Base-by-base conservation (phyloP, 1,140 invertebrate genomes). In the Sitobion miscanthi region DNA sequence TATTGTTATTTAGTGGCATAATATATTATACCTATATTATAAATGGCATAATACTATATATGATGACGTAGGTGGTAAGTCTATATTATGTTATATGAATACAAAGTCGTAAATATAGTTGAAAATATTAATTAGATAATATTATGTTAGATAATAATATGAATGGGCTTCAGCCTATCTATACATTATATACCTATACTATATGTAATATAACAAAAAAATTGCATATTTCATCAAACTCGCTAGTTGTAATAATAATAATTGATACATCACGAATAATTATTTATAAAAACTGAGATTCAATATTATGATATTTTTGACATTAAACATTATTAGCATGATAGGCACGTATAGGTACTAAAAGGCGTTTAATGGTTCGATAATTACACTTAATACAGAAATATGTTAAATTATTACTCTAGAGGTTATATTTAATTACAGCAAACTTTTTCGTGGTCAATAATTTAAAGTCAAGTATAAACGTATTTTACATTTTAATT, bases 391-490 rank as follows among this genome's bases (percentile, higher is more conserved):
- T 35, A 77, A 77, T 77, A 77, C 62, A 35, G n/a, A 77, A 4
- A 62, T 62, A 77, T 77, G 14, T n/a, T 87, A 54, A 88, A 52
- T 38, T 89, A 89, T 89, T 89, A 89, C 21, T 89, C 5, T 54
- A 35, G 87, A 35, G 87, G 87, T 54, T 89, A 38, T 89, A 89
- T 89, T 54, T 54, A 89, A 89, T 89, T 87, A 87, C 49, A 54
- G 38, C 23, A 25, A 49, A 87, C n/a, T 38, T 52, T 20, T 49
- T 52, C 52, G 49, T 89, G 49, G 49, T 35, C n/a, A 54, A 89
- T 54, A 54, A 52, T 38, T 89, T 49, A 52, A 87, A 49, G 7
- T 89, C 9, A 89, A 89, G 35, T 14, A 38, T 83, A 85, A 77
- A 77, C 17, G 0, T 35, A n/a, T 47, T 86, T 42, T 45, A 86